Evolutionary conservation across 2,113 vertebrate genomes (phyloP), one percentile per base, ranked within the genome.

Genomic region (Melanerpes aurifrons): DNA sequence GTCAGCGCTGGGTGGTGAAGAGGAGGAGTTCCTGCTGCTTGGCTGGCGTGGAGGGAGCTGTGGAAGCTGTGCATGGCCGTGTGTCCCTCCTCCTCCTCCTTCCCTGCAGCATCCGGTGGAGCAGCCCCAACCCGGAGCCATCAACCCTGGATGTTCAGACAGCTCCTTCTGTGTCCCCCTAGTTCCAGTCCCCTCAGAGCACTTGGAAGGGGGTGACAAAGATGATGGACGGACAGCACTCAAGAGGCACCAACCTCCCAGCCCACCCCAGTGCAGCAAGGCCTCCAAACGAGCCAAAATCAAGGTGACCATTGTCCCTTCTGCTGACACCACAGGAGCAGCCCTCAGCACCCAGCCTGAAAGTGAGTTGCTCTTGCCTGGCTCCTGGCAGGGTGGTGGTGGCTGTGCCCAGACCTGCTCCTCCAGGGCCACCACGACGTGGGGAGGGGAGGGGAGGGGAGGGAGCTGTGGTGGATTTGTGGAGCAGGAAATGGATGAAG

Each of bases 231-330:
- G 98, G 28, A 48, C 94, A 57, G 98, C 98, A 77, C 98, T 99
- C 96, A 99, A 99, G 97, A 98, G 98, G 77, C 98, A 98, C 18
- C 98, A 98, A 86, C 97, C 97, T 6, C 98, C 98, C 9, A 99
- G 98, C 96, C 98, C 98, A 45, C 98, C 97, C 16, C 95, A 66
- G n/a, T 97, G 98, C 69, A 85, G 87, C 94, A 99, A 99, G 93
- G n/a, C 98, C 47, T 98, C 99, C 92, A 99, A 99, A 96, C 97
- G 98, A 91, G 98, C 99, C 43, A 99, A 99, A 98, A 99, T 99
- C 96, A 99, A 99, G 97, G 99, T 99, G 96, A 99, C 99, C 93
- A 98, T 99, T 64, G 98, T 99, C 75, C 99, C 99, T 63, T 99
- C 99, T 48, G 78, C 97, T 31, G 69, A 98, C 45, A 98, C 98